phyloP scores from a whole-genome alignment of 2,113 vertebrate genomes.

The Galbula dea region DNA sequence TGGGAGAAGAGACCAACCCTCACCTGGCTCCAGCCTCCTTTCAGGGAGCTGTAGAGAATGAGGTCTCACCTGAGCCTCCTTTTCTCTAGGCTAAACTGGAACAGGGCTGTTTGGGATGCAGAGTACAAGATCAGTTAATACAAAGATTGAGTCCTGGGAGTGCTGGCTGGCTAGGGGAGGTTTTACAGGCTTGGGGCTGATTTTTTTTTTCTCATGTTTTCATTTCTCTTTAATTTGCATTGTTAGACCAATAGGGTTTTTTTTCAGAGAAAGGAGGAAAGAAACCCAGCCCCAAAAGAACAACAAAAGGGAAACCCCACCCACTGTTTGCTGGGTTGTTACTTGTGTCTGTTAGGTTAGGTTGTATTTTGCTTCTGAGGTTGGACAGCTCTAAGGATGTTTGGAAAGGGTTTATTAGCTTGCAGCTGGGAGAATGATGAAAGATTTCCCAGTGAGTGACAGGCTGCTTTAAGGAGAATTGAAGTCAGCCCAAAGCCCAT shows the following conservation, averaged over 20 bases:
- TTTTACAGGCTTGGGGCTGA: neutral
- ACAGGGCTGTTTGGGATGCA: neutral
- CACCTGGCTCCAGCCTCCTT: neutral
- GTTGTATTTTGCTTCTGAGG: neutral
- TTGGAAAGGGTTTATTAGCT: neutral
- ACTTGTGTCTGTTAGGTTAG: neutral
- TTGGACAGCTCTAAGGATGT: neutral
- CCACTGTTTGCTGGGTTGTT: neutral
- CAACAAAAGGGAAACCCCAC: neutral
- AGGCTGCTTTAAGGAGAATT: neutral
- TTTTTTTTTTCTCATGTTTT: neutral
- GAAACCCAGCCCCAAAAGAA: too few species aligned
- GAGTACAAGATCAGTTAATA: neutral
- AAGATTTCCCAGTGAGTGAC: neutral
- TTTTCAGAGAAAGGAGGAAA: neutral
- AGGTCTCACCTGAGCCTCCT: neutral
- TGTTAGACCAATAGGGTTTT: neutral
- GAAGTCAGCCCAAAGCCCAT: neutral
- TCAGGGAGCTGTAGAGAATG: neutral
- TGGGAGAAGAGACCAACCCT: neutral
- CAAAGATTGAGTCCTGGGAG: neutral
- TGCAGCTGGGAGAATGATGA: neutral
- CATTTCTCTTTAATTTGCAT: neutral
- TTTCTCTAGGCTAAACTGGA: neutral
- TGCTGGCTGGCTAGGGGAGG: neutral